Percentiles rank a stretch among this genome's conserved stretches.
phyloP scores from a whole-genome alignment of 2,888 invertebrate species.

The Drosophila trichaetosa region DNA sequence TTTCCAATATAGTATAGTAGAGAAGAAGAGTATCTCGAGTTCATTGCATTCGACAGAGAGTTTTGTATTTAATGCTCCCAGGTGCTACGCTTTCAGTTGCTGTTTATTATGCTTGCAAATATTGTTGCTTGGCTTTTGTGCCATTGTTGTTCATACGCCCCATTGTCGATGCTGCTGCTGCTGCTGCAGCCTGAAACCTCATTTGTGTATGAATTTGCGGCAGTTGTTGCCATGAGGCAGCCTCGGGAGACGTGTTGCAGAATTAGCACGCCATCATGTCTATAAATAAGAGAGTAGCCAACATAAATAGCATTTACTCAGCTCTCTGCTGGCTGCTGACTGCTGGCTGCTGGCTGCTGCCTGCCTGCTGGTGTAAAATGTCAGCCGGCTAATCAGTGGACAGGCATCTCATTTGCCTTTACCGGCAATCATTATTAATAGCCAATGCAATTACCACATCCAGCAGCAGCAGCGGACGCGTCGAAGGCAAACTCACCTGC shows the following conservation, averaged over 20 bases:
- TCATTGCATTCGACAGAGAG: conserved; percentile 7
- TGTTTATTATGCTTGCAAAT: conserved; percentile 53
- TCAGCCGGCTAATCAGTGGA: conserved; percentile 71
- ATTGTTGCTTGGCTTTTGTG: conserved; percentile 40
- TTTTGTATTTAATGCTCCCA: conserved; percentile 19
- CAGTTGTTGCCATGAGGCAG: conserved; percentile 39
- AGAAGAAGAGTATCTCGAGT: conserved; percentile 24
- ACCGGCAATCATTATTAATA: conserved; percentile 75
- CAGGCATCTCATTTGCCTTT: conserved; percentile 62
- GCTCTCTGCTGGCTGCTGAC: conserved; percentile 3
- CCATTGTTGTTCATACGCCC: conserved; percentile 74
- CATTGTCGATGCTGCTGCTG: conserved; percentile 42
- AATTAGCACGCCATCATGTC: conserved; percentile 70
- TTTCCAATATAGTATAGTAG: background rate
- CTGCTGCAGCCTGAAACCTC: conserved; percentile 55
- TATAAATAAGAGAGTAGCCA: conserved; percentile 67
- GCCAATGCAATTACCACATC: conserved; percentile 58
- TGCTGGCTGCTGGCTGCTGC: background rate
- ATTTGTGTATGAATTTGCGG: conserved; percentile 26
- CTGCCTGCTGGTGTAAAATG: conserved; percentile 57
- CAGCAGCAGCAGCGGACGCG: conserved; percentile 57
- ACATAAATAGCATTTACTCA: conserved; percentile 71
- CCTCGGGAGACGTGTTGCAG: conserved; percentile 60
- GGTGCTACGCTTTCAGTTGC: conserved; percentile 40
- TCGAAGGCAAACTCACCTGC: conserved; percentile 49